These are phyloP conservation scores for Caenorhabditis sinica DNA, from an alignment of 2,888 invertebrate genomes.

Conservation along the genomic window DNA sequence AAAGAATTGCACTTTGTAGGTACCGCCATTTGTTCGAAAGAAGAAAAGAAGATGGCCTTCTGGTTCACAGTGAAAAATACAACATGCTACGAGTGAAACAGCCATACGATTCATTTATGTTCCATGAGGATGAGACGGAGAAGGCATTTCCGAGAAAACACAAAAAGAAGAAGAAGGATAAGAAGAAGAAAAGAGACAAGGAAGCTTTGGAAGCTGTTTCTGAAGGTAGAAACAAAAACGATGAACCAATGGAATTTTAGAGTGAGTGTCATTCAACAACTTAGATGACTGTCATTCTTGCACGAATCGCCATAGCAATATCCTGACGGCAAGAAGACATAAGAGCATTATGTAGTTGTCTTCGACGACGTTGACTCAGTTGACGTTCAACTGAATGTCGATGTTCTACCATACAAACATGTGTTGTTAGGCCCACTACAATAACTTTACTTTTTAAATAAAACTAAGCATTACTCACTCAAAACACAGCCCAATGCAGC, in stretches of 20 bases:
- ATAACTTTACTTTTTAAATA: not conserved
- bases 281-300: slow-evolving; percentile 73
- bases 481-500: slow-evolving; percentile 52
- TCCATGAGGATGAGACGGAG: slow-evolving; percentile 42
- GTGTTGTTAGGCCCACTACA: slow-evolving; percentile 65
- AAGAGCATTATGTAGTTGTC: slow-evolving; percentile 73
- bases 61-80: slow-evolving; percentile 42
- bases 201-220: not conserved
- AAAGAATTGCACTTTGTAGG: slow-evolving; percentile 45
- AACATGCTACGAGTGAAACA: slow-evolving; percentile 30
- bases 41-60: slow-evolving; percentile 37
- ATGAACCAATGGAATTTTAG: slow-evolving; percentile 61
- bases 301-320: slow-evolving; percentile 74
- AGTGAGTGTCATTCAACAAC: not conserved
- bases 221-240: slow-evolving; percentile 7
- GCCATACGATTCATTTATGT: slow-evolving; percentile 30
- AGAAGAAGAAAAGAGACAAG: slow-evolving; percentile 69
- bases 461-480: slow-evolving; percentile 41
- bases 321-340: slow-evolving; percentile 73
- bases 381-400: slow-evolving; percentile 52
- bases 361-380: slow-evolving; percentile 87
- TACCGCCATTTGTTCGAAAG: slow-evolving; percentile 70
- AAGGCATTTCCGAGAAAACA: slow-evolving; percentile 51
- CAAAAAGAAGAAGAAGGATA: slow-evolving; percentile 73
- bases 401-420: slow-evolving; percentile 61